phyloP scores from a whole-genome alignment of 2,888 invertebrate species.

The Phrixothrix hirtus region DNA sequence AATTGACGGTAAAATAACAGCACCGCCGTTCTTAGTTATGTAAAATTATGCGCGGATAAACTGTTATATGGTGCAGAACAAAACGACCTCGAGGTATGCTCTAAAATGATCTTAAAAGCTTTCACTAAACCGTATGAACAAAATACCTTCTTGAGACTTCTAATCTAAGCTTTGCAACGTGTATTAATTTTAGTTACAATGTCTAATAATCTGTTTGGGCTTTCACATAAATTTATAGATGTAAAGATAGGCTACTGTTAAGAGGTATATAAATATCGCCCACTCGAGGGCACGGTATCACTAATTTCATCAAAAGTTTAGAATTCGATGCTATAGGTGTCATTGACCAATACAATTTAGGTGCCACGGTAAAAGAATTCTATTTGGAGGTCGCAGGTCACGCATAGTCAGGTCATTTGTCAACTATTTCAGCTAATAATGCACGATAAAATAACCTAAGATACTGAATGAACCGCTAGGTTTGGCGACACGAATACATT shows the following conservation, averaged over 20 bases:
- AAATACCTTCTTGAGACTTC: neutral
- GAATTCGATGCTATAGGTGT: constrained; percentile 12
- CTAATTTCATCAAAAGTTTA: constrained; percentile 16
- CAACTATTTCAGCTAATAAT: constrained; percentile 21
- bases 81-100: constrained; percentile 12
- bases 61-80: constrained; percentile 19
- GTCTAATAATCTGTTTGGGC: constrained; percentile 15
- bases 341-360: constrained; percentile 26
- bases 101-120: constrained; percentile 1
- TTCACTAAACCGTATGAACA: constrained; percentile 1
- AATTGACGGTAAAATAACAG: constrained; percentile 21
- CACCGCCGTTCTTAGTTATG: constrained; percentile 16
- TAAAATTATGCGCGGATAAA: constrained; percentile 23
- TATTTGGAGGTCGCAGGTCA: constrained; percentile 17
- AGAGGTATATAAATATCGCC: constrained; percentile 17
- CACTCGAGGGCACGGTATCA: constrained; percentile 9
- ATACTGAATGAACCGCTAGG: constrained; percentile 20
- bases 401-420: constrained; percentile 20
- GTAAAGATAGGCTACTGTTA: constrained; percentile 20
- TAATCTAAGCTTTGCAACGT: constrained; percentile 1
- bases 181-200: constrained; percentile 17
- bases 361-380: constrained; percentile 18
- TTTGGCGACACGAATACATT: constrained; percentile 21
- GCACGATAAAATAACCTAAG: constrained; percentile 16
- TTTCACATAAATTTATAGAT: constrained; percentile 17